Conservation (phyloP, 1,140 invertebrate species). For the Drosophila oshimai region DNA sequence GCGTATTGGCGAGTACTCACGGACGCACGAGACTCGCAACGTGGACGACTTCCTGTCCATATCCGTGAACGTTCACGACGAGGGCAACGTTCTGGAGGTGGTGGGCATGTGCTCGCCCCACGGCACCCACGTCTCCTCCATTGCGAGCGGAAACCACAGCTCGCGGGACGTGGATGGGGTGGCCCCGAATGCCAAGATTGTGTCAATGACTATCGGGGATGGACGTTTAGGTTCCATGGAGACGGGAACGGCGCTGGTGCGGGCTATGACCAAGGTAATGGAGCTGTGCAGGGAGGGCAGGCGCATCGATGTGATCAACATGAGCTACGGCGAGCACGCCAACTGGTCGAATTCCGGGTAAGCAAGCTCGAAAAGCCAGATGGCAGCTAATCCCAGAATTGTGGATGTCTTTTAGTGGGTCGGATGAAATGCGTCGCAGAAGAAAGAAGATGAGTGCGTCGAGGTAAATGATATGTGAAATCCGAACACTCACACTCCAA, state of each 20-base stretch:
- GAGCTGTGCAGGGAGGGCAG: slow-evolving; percentile 85
- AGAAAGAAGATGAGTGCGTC: slow-evolving; percentile 27
- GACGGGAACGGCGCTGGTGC: slow-evolving; percentile 94
- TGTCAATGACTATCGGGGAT: slow-evolving; percentile 96
- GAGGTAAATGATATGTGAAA: slow-evolving; percentile 25
- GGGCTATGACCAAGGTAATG: slow-evolving; percentile 95
- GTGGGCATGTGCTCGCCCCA: slow-evolving; percentile 96
- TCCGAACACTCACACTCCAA: slow-evolving; percentile 21
- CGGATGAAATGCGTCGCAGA: slow-evolving; percentile 31
- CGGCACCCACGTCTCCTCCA: slow-evolving; percentile 98
- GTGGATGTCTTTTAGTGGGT: slow-evolving; percentile 26
- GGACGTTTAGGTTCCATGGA: slow-evolving; percentile 95
- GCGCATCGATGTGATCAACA: slow-evolving; percentile 95
- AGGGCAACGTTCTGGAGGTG: slow-evolving; percentile 96
- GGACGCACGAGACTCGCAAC: slow-evolving; percentile 91
- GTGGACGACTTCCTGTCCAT: slow-evolving; percentile 95
- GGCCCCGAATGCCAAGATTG: slow-evolving; percentile 97
- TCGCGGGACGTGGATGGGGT: slow-evolving; percentile 96
- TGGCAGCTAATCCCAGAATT: not conserved
- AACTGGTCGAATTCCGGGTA: slow-evolving; percentile 96
- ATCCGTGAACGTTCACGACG: slow-evolving; percentile 96
- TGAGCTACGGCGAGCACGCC: slow-evolving; percentile 98
- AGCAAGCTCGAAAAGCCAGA: slow-evolving; percentile 46
- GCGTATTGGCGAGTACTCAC: slow-evolving; percentile 92
- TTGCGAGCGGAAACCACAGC: slow-evolving; percentile 96